Base-by-base conservation (phyloP, 2,113 vertebrate genomes). In the Arenaria interpres region DNA sequence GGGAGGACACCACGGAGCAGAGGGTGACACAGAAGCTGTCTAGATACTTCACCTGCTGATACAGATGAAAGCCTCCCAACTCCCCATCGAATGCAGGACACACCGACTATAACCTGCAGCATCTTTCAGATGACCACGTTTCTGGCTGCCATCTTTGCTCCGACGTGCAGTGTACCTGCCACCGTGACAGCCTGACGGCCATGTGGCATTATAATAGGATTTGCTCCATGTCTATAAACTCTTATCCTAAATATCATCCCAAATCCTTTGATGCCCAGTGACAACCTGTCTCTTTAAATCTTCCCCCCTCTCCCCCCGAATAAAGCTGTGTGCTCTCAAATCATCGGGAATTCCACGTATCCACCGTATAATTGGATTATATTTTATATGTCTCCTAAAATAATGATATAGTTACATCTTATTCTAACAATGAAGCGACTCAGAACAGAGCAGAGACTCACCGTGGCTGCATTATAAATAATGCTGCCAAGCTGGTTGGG, bases 201-300 rank as follows among this genome's bases (percentile, higher is more conserved):
- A 95, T 96, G 96, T 97, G 97, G 96, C 85, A 95, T 93, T 37
- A 57, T 98, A 98, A 97, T 97, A 96, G 96, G 95, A 97, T 98
- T 96, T 97, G 67, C 88, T 94, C 90, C 85, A 45, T 73, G 93
- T 97, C 95, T 96, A 84, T 96, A 95, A 97, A 97, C 93, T 96
- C 92, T 95, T 97, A 95, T 95, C 93, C 92, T 93, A 96, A 97
- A 97, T 96, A 97, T 95, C 95, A 96, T 73, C 91, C 93, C 94
- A 94, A 97, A 97, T 95, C 93, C 94, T 96, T 91, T 95, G 93
- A 96, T 93, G 94, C 92, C 87, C 78, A 9, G 94, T 88, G 94
- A 96, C 96, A 98, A 95, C 80, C 84, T 97, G 96, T 96, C 96
- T 96, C 93, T 88, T 96, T 93, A 95, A 96, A 97, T 98, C 88